Percentiles rank a stretch among this genome's conserved stretches.
phyloP scores from a whole-genome alignment of 2,797 vertebrate genomes.

The Harpagifer antarcticus region DNA sequence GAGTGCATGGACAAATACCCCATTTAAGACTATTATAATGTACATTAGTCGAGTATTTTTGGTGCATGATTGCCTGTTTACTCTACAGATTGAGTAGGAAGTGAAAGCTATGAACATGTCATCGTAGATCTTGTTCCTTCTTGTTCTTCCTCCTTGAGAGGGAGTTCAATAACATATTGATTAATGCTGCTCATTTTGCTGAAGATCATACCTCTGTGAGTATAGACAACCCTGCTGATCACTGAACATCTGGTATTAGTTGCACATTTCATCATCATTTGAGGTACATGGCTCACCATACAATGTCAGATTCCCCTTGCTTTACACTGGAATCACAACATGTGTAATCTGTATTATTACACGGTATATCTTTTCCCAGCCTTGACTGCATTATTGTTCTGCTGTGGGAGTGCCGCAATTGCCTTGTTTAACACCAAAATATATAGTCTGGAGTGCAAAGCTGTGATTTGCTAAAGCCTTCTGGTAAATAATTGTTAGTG shows the following conservation, averaged over 20 bases:
- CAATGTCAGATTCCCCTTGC: constrained; percentile 3
- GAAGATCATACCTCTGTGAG: background rate
- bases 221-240: constrained; percentile 4
- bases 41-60: background rate
- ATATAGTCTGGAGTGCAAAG: constrained; percentile 19
- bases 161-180: background rate
- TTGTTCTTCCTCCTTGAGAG: background rate
- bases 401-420: constrained; percentile 30
- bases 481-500: constrained; percentile 9
- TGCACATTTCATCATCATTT: constrained; percentile 73
- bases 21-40: background rate
- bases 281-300: constrained; percentile 74
- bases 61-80: constrained; percentile 18
- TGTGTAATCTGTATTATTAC: constrained; percentile 23
- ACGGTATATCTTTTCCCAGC: constrained; percentile 8
- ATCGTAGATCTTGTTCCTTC: background rate
- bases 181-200: constrained; percentile 2
- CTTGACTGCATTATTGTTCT: constrained; percentile 35
- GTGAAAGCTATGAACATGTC: constrained; percentile 1
- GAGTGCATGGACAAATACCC: background rate
- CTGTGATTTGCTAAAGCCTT: constrained; percentile 16
- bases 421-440: constrained; percentile 23
- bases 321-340: constrained; percentile 16
- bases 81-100: constrained; percentile 5
- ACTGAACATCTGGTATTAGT: constrained; percentile 50